Base-by-base conservation (phyloP, 1,140 invertebrate genomes). In the Bombus balteatus region DNA sequence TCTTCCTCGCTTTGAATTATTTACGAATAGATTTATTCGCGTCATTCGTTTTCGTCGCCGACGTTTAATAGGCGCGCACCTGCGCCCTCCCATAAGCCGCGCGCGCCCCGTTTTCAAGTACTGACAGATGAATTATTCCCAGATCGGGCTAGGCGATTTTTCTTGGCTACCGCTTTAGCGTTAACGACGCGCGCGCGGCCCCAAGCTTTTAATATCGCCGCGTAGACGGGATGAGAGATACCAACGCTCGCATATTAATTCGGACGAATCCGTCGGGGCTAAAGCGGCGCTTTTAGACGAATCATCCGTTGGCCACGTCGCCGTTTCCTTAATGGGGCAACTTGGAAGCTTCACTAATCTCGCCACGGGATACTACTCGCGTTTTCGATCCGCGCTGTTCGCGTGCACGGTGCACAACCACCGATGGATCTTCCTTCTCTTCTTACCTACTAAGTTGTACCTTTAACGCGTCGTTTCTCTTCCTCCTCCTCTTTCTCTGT, bases 41-140 rank as follows among this genome's bases (percentile, higher is more conserved):
- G 82, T 59, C 34, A 79, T 79, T 71, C 82, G 75, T 84, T 84
- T 70, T 84, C 74, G 65, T 59, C 82, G 53, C 66, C 53, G 39
- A 18, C 43, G 39, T 66, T 66, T 75, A 82, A 82, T 82, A 82
- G 81, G 41, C 81, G 72, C 81, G 82, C 81, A 83, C 81, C 81
- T 83, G 81, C 73, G 8, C 53, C 13, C 65, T 39, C 59, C 43
- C 28, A 47, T 39, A 78, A 78, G 47, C 1, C 47, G 47, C 47
- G 47, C 47, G 47, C 47, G 47, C 47, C 59, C 37, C 82, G 66
- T 79, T 84, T 84, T 79, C 32, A 62, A 62, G 13, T 39, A 84
- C 41, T 62, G 83, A 84, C 83, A 71, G 83, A 90, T 85, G 83
- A 87, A 88, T 84, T 79, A 85, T 73, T 59, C 68, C 74, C 81